Conservation (phyloP, 2,113 vertebrate species). For the Bettongia penicillata region DNA sequence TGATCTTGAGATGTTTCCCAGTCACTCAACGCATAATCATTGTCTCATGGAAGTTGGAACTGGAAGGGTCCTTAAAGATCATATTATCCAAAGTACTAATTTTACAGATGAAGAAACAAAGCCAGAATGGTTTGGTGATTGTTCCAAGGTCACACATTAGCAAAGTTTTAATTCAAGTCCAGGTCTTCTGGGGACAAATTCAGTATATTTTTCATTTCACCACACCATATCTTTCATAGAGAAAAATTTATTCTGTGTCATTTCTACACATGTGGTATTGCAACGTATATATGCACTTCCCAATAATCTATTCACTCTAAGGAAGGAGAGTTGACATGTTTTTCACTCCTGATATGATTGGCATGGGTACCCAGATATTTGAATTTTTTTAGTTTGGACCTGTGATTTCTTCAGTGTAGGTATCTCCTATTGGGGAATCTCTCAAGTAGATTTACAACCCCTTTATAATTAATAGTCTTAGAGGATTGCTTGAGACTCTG, state of each 20-base stretch:
- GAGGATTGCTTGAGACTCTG: neutral
- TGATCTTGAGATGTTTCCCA: neutral
- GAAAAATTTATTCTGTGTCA: neutral
- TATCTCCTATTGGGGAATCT: neutral
- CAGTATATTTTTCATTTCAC: slow-evolving; percentile 9
- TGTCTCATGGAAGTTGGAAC: neutral
- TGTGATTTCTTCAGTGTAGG: neutral
- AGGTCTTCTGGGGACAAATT: neutral
- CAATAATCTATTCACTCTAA: neutral
- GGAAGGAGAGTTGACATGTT: neutral
- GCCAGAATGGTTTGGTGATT: neutral
- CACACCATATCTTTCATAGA: slow-evolving; percentile 11
- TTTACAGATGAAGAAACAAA: neutral
- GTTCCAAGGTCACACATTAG: neutral
- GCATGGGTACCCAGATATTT: slow-evolving; percentile 32
- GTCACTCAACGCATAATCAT: neutral
- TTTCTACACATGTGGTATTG: neutral
- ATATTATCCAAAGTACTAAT: neutral
- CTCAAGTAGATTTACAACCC: neutral
- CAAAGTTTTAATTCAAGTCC: neutral
- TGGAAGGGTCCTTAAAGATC: neutral
- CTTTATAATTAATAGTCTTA: neutral
- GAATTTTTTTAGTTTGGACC: neutral
- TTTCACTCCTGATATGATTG: slow-evolving; percentile 10
- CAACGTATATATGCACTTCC: neutral